phyloP scores from a whole-genome alignment of 2,797 vertebrate genomes.

The Cossypha heuglini region DNA sequence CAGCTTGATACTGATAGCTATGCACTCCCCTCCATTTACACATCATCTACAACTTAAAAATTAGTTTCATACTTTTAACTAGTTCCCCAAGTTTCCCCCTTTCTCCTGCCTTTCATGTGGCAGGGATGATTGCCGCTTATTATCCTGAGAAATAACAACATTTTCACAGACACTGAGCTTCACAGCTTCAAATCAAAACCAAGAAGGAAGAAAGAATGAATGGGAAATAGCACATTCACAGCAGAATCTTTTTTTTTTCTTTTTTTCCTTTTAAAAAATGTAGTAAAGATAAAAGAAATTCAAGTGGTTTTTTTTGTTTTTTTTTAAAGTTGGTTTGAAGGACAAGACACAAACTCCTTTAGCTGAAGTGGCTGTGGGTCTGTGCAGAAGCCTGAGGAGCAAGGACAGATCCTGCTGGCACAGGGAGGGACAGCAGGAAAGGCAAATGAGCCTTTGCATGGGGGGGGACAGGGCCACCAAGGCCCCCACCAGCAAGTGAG shows the following conservation, averaged over 20 bases:
- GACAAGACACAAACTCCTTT: slow-evolving; percentile 48
- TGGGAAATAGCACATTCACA: slow-evolving; percentile 71
- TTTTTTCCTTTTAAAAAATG: slow-evolving; percentile 37
- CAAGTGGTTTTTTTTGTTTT: slow-evolving; percentile 37
- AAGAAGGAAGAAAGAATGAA: slow-evolving; percentile 57
- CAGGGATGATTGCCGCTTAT: slow-evolving; percentile 77
- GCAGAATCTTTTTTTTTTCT: slow-evolving; percentile 12
- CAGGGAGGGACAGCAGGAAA: background rate
- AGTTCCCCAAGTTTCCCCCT: slow-evolving; percentile 51
- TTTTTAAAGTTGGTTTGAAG: slow-evolving; percentile 72
- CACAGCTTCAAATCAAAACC: slow-evolving; percentile 60
- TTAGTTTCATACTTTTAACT: slow-evolving; percentile 56
- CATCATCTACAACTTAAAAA: slow-evolving; percentile 58
- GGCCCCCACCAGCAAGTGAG: fast-evolving
- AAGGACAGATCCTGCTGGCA: background rate
- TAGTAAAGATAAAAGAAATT: slow-evolving; percentile 70
- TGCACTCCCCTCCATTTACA: slow-evolving; percentile 28
- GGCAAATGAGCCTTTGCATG: fast-evolving
- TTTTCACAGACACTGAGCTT: slow-evolving; percentile 67
- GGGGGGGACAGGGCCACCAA: background rate
- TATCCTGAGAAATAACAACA: slow-evolving; percentile 77
- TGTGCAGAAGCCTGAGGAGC: background rate
- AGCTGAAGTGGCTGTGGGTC: background rate
- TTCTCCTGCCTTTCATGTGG: slow-evolving; percentile 47
- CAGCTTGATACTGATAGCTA: slow-evolving; percentile 11